Base-by-base conservation (phyloP, 2,888 invertebrate species). In the Andrena flavipes region DNA sequence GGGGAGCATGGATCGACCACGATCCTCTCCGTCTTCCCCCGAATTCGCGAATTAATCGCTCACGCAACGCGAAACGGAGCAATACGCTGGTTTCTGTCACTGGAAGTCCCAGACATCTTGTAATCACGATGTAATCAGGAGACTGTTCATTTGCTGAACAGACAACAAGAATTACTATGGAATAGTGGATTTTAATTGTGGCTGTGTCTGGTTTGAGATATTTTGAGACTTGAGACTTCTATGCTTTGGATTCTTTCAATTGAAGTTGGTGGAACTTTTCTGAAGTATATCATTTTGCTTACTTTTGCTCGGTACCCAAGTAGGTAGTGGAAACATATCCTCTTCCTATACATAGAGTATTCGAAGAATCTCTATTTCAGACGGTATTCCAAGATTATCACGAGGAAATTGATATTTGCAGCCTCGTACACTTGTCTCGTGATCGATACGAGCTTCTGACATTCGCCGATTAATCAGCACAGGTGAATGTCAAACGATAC, bases 401-500 rank as follows among this genome's bases (percentile, higher is more conserved):
- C 1, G 56, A 8, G 1, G 23, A 56, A 56, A 10, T 56, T 56
- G 26, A 23, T 23, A 42, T 42, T 16, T 16, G 42, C 42, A 42
- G 42, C 16, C 16, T 13, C 1, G 42, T 42, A 16, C 16, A 42
- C n/a, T 62, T 16, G 33, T 62, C 60, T n/a, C n/a, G 20, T 3
- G 8, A 2, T 5, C 8, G 23, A 4, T 26, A 3, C 56, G 23
- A 13, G 51, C 48, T 13, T 51, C 30, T 30, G 35, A 2, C 42
- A 42, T 42, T 42, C 42, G 30, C 26, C 8, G 60, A 62, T 63
- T 65, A 71, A 68, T 42, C 33, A 48, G 23, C 5, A 63, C 82
- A 79, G 76, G 82, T 87, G 76, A 74, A 72, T 23, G 56, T 35
- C 30, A 33, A 54, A 51, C 59, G 77, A 54, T 82, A 80, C 71